These are phyloP conservation scores for Cochlearius cochlearius DNA, from an alignment of 2,113 vertebrate genomes.

Conservation along the genomic window DNA sequence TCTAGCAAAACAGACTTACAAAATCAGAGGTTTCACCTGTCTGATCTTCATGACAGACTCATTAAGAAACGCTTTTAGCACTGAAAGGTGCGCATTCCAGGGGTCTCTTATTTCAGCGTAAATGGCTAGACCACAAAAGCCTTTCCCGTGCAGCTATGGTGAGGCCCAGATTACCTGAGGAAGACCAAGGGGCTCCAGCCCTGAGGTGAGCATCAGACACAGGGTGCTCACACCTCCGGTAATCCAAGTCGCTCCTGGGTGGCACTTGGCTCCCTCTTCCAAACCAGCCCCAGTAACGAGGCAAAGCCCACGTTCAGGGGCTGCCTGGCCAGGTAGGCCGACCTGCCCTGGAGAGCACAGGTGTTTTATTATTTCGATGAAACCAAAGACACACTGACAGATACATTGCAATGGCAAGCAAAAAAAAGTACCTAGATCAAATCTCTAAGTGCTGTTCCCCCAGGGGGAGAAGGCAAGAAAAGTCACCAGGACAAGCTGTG, in stretches of 20 bases:
- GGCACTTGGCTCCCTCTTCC: background rate
- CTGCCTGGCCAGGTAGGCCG: background rate
- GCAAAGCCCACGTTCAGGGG: rapidly evolving
- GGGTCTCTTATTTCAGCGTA: background rate
- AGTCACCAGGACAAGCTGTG: rapidly evolving
- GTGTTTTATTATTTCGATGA: background rate
- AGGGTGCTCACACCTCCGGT: rapidly evolving
- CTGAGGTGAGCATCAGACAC: rapidly evolving
- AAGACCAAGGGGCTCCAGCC: background rate
- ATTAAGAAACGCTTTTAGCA: background rate
- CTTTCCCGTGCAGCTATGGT: rapidly evolving
- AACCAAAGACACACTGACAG: background rate
- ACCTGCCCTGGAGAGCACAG: background rate
- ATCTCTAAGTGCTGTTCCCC: rapidly evolving
- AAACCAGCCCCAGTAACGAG: rapidly evolving
- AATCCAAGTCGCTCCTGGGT: rapidly evolving
- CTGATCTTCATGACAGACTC: background rate
- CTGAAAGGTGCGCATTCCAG: background rate
- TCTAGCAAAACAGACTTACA: background rate
- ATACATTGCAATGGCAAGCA: background rate
- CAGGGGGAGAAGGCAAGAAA: background rate
- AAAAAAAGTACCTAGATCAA: background rate
- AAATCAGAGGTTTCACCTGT: background rate
- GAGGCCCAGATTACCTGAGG: background rate
- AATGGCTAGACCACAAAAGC: background rate